These are phyloP conservation scores for Drosophila nigricruria DNA, from an alignment of 2,888 invertebrate species.

Conservation along the genomic window DNA sequence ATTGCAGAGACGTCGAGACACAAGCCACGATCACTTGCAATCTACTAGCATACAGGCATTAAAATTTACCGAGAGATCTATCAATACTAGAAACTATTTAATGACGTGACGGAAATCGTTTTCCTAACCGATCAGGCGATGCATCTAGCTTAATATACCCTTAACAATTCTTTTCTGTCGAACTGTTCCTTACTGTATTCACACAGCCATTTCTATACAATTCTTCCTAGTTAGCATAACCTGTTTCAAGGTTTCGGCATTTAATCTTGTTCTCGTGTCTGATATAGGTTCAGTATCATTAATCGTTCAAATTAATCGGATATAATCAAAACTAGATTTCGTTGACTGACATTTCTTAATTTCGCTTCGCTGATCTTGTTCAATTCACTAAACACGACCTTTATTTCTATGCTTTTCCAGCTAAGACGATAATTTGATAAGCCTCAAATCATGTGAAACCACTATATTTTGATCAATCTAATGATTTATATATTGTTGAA, in stretches of 20 bases:
- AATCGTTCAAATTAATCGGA: not conserved
- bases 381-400: not conserved
- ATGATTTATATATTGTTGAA: not conserved
- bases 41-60: not conserved
- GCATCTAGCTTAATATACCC: not conserved
- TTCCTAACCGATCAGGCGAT: not conserved
- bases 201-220: not conserved
- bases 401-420: not conserved
- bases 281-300: not conserved
- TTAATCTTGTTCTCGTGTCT: not conserved
- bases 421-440: not conserved
- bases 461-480: not conserved
- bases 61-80: not conserved
- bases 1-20: conserved; percentile 15
- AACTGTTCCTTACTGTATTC: not conserved
- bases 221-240: not conserved
- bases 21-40: not conserved
- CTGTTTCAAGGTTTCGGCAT: not conserved
- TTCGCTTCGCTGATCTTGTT: not conserved
- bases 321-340: conserved; percentile 1
- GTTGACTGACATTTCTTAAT: not conserved
- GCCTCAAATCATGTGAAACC: not conserved
- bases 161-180: not conserved
- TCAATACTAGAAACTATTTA: not conserved
- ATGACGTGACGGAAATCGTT: conserved; percentile 4